phyloP scores from a whole-genome alignment of 2,797 vertebrate species.

The Halcyon leucocephala region DNA sequence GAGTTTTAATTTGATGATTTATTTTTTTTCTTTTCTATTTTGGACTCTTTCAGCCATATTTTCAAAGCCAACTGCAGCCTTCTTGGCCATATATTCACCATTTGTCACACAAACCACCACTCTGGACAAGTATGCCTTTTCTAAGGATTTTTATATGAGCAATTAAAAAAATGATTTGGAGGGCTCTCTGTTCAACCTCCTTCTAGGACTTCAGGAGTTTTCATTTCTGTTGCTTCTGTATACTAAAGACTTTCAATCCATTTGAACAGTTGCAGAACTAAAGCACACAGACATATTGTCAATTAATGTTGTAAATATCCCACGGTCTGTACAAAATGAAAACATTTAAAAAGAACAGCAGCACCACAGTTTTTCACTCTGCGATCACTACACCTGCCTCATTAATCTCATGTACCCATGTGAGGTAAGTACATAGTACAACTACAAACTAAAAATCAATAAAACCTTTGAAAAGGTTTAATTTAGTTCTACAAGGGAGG shows the following conservation, averaged over 20 bases:
- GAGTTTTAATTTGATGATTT: no score
- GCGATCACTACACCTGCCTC: slow-evolving; percentile 12
- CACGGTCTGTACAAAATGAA: slow-evolving; percentile 52
- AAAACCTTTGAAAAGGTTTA: slow-evolving; percentile 56
- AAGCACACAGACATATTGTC: slow-evolving; percentile 58
- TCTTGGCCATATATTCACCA: not conserved
- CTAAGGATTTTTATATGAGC: not conserved
- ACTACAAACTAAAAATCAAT: slow-evolving; percentile 57
- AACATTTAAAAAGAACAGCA: slow-evolving; percentile 48
- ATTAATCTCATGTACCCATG: slow-evolving; percentile 33
- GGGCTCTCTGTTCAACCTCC: not conserved
- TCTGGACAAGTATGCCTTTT: not conserved
- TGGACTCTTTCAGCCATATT: not conserved
- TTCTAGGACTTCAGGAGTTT: not conserved
- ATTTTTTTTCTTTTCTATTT: not conserved
- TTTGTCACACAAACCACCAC: not conserved
- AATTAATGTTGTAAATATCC: slow-evolving; percentile 68
- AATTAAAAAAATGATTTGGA: not conserved
- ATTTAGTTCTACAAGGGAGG: slow-evolving; percentile 65
- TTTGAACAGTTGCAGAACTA: slow-evolving; percentile 55
- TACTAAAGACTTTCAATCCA: slow-evolving; percentile 44
- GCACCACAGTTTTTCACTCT: slow-evolving; percentile 33
- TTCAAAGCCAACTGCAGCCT: not conserved
- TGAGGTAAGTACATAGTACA: slow-evolving; percentile 55
- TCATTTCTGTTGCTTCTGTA: not conserved